Percentiles rank a stretch among this genome's conserved stretches.
Evolutionary conservation across 2,888 invertebrate genomes (phyloP).

Genomic region (Nomada flava): DNA sequence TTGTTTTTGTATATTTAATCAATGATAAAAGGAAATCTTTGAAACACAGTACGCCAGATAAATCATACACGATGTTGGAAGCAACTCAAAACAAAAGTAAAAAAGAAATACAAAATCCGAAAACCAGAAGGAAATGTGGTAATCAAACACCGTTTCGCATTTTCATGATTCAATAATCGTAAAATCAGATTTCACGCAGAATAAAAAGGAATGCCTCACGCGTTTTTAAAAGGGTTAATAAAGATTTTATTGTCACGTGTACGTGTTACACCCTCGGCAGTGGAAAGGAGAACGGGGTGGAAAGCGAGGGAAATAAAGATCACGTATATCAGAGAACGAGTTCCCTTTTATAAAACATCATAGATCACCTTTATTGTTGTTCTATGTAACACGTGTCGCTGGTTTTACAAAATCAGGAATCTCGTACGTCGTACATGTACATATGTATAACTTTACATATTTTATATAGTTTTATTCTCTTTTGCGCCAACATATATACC

Average conservation of each 20-base stretch:
- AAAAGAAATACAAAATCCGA: not conserved
- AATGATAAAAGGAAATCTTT: not conserved
- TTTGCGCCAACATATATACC: constrained; percentile 41
- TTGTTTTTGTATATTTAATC: too few relatives aligned
- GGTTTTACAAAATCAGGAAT: constrained; percentile 80
- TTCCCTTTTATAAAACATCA: constrained; percentile 70
- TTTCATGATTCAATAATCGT: constrained; percentile 4
- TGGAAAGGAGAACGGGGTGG: not conserved
- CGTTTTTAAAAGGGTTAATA: not conserved
- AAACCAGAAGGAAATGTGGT: not conserved
- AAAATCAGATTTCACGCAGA: constrained; percentile 2
- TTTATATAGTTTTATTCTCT: constrained; percentile 19
- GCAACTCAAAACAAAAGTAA: not conserved
- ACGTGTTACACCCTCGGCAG: not conserved
- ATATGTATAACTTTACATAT: constrained; percentile 62
- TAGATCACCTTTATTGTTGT: constrained; percentile 74
- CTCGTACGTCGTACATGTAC: constrained; percentile 67
- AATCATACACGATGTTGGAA: not conserved
- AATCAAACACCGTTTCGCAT: not conserved
- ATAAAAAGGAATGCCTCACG: not conserved
- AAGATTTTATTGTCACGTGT: constrained; percentile 25
- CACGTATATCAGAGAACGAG: constrained; percentile 46
- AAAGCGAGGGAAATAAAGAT: constrained; percentile 46
- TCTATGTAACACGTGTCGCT: constrained; percentile 73
- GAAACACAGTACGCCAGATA: not conserved